Evolutionary conservation across 2,797 vertebrate genomes (phyloP).

Genomic region (Phyllotis vaccarum): DNA sequence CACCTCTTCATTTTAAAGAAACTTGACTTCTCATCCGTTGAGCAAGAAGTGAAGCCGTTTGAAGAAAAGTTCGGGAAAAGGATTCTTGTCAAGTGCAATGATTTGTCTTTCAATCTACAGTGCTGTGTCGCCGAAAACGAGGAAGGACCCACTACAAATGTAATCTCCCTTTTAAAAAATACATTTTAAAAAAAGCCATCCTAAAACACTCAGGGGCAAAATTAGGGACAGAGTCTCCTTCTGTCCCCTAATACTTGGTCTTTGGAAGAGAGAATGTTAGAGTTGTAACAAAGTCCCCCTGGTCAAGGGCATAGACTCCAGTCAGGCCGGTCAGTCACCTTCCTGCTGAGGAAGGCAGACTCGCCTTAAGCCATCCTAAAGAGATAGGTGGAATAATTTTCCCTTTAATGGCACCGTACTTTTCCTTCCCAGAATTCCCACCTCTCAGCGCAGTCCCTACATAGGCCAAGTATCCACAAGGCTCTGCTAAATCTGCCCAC

Average conservation of each 20-base stretch:
- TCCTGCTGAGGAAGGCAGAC: not conserved
- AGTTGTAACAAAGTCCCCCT: too few species aligned
- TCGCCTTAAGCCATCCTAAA: not conserved
- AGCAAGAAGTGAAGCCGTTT: conserved; percentile 96
- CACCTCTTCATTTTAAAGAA: conserved; percentile 89
- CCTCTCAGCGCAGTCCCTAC: not conserved
- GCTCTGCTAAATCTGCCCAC: not conserved
- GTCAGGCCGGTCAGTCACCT: not conserved
- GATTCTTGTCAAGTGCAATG: conserved; percentile 95
- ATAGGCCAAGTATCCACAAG: too few species aligned
- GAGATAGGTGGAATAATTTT: not conserved
- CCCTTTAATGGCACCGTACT: too few species aligned
- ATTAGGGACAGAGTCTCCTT: not conserved
- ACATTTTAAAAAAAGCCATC: not conserved
- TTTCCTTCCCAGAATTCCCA: not conserved
- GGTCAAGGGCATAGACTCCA: too few species aligned
- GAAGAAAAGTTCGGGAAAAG: conserved; percentile 98
- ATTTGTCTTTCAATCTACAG: conserved; percentile 97
- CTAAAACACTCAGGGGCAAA: not conserved
- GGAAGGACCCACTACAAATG: conserved; percentile 96
- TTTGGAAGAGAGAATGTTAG: not conserved
- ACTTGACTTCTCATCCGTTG: conserved; percentile 94
- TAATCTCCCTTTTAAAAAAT: conserved; percentile 84
- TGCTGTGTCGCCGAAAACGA: conserved; percentile 97
- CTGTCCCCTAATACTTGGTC: not conserved